Percentiles rank a stretch among this genome's conserved stretches.
Conservation (phyloP, 2,113 vertebrate genomes). For the Melanotaenia duboulayi region DNA sequence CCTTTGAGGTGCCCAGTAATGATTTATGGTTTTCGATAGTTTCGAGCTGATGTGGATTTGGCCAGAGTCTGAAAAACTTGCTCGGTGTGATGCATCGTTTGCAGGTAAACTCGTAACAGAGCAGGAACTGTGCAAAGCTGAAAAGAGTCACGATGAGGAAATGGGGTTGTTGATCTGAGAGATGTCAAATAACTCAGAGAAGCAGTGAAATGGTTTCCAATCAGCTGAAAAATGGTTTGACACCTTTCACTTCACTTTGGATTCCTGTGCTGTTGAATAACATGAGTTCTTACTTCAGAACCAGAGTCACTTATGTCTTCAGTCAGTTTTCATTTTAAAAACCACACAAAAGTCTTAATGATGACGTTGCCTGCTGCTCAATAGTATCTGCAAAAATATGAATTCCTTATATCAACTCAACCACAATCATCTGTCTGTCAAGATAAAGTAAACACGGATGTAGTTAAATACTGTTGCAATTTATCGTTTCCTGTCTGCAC, state of each 20-base stretch:
- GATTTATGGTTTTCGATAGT: conserved; percentile 41
- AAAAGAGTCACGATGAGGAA: conserved; percentile 14
- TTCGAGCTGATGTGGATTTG: conserved; percentile 11
- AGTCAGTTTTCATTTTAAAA: too few relatives aligned
- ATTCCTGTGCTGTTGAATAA: too few relatives aligned
- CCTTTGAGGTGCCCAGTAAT: neutral
- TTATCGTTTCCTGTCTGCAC: neutral
- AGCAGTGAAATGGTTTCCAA: neutral
- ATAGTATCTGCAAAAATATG: too few relatives aligned
- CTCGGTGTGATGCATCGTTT: neutral
- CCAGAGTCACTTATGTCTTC: too few relatives aligned
- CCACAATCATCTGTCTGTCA: too few relatives aligned
- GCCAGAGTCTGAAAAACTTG: neutral
- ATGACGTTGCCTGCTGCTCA: too few relatives aligned
- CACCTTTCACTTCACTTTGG: neutral
- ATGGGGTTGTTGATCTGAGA: neutral
- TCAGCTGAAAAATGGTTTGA: too few relatives aligned
- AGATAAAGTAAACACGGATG: neutral
- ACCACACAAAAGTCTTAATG: too few relatives aligned
- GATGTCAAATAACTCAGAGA: neutral
- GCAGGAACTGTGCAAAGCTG: neutral
- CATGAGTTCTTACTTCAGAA: too few relatives aligned
- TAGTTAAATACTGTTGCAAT: neutral
- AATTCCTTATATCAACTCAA: too few relatives aligned
- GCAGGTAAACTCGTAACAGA: conserved; percentile 8